Conservation (phyloP, 2,113 vertebrate genomes). For the Sorex fumeus region DNA sequence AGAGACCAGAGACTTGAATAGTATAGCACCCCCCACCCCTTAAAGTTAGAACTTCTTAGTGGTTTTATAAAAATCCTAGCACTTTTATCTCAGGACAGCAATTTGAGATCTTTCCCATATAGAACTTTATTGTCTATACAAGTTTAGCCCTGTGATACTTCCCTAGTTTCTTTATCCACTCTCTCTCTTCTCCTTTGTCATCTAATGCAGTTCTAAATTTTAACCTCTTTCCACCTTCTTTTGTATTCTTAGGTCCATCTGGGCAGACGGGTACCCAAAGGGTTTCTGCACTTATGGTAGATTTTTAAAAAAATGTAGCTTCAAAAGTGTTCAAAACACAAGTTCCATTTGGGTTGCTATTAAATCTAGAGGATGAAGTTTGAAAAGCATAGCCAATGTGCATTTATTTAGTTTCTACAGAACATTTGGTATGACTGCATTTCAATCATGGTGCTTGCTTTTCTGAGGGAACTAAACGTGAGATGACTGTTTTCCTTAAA, state of each 20-base stretch:
- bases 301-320: neutral
- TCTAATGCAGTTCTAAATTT: neutral
- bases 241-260: neutral
- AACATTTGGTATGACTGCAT: neutral
- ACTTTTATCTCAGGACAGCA: slow-evolving; percentile 28
- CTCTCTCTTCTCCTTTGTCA: neutral
- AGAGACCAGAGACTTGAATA: slow-evolving; percentile 64
- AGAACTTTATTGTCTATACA: neutral
- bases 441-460: slow-evolving; percentile 8
- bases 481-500: neutral
- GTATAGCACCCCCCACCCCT: slow-evolving; percentile 9
- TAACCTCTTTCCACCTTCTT: neutral
- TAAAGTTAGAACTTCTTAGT: slow-evolving; percentile 40
- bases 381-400: neutral
- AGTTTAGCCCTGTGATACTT: neutral
- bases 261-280: neutral
- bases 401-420: neutral
- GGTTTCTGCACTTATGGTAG: neutral
- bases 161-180: neutral
- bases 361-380: neutral
- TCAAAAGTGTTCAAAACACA: no score
- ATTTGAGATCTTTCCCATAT: slow-evolving; percentile 12
- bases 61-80: slow-evolving; percentile 46
- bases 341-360: neutral
- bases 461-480: neutral